Conservation (phyloP, 2,888 invertebrate genomes). For the Altica lythri region DNA sequence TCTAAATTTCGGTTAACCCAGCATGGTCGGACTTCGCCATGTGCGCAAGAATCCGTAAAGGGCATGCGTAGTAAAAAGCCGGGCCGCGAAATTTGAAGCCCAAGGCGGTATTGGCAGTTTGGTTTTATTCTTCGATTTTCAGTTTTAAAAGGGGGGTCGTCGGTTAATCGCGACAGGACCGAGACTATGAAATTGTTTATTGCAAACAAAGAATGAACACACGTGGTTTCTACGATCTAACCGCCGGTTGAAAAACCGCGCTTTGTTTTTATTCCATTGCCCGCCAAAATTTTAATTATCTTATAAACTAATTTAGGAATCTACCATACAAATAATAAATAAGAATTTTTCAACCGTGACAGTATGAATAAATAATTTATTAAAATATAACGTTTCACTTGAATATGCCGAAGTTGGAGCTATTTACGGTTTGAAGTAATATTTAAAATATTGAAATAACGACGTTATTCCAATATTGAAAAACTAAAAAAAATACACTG, state of each 20-base stretch:
- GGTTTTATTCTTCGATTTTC: constrained; percentile 27
- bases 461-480: too few relatives aligned
- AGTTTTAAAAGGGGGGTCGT: constrained; percentile 12
- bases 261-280: constrained; percentile 14
- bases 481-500: too few relatives aligned
- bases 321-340: too few relatives aligned
- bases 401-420: too few relatives aligned
- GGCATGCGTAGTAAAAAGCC: constrained; percentile 57
- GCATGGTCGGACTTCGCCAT: constrained; percentile 50
- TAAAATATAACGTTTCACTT: too few relatives aligned
- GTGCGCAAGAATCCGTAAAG: constrained; percentile 55
- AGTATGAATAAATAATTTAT: too few relatives aligned
- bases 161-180: constrained; percentile 1
- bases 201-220: constrained; percentile 47
- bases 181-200: constrained; percentile 41
- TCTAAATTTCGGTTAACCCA: constrained; percentile 40
- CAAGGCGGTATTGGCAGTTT: constrained; percentile 25
- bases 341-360: too few relatives aligned
- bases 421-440: too few relatives aligned
- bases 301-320: too few relatives aligned
- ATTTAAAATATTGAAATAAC: too few relatives aligned
- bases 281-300: constrained; percentile 6
- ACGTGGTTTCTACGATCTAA: constrained; percentile 39
- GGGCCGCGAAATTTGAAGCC: constrained; percentile 38
- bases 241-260: constrained; percentile 1